Percentiles rank a stretch among this genome's conserved stretches.
Evolutionary conservation across 2,888 invertebrate species (phyloP).

Genomic region (Drosophila diplacantha): DNA sequence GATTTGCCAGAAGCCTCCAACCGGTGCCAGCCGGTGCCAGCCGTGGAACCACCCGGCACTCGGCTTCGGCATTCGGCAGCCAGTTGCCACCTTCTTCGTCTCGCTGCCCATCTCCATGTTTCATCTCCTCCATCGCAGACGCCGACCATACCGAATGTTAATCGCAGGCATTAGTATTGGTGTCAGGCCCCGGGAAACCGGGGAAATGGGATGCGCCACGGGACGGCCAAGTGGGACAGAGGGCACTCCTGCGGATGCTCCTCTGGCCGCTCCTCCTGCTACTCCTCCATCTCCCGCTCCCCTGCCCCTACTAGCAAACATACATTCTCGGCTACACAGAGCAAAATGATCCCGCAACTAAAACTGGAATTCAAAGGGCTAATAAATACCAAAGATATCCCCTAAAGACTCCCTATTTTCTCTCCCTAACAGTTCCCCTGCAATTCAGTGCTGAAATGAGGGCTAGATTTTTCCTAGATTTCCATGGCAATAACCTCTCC

Average conservation of each 20-base stretch:
- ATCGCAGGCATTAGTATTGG: slow-evolving; percentile 69
- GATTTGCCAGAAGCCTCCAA: slow-evolving; percentile 34
- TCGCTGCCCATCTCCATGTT: slow-evolving; percentile 5
- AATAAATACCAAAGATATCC: too few relatives aligned
- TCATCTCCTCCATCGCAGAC: slow-evolving; percentile 10
- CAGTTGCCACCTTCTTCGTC: slow-evolving; percentile 12
- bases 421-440: background rate
- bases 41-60: too few relatives aligned
- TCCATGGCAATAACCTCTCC: too few relatives aligned
- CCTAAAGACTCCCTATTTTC: background rate
- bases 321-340: background rate
- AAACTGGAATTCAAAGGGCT: background rate
- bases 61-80: slow-evolving; percentile 3
- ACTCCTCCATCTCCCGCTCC: background rate
- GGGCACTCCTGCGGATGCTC: background rate
- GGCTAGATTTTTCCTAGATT: background rate
- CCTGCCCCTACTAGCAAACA: background rate
- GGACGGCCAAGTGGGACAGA: slow-evolving; percentile 22
- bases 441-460: background rate
- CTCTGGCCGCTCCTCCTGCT: background rate
- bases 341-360: background rate
- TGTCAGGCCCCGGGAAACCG: slow-evolving; percentile 56
- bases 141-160: slow-evolving; percentile 60
- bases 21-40: too few relatives aligned
- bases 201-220: slow-evolving; percentile 35